Conservation (phyloP, 2,113 vertebrate genomes). For the Rostratula benghalensis region DNA sequence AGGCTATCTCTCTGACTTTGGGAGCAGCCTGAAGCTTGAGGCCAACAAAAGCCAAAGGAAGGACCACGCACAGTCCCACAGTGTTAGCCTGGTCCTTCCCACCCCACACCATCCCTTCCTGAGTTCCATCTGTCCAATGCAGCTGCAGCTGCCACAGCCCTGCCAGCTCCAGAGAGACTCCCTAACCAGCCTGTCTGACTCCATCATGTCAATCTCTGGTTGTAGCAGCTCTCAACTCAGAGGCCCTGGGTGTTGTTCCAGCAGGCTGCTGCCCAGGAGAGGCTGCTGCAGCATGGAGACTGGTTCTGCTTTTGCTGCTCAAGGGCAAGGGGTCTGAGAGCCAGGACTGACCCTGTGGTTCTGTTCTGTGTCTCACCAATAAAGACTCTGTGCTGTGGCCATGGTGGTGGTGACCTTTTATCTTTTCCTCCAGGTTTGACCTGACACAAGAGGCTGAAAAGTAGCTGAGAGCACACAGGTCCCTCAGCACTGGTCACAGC, state of each 20-base stretch:
- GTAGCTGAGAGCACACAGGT: background rate
- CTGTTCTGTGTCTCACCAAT: background rate
- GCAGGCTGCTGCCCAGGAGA: background rate
- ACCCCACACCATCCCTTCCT: background rate
- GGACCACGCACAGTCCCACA: background rate
- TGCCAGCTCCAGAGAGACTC: background rate
- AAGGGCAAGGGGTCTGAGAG: background rate
- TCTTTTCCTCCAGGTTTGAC: background rate
- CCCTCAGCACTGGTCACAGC: background rate
- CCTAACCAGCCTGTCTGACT: background rate
- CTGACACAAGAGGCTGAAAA: background rate
- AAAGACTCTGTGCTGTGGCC: background rate
- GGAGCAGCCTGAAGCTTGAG: background rate
- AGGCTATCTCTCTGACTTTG: background rate
- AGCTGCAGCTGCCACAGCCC: background rate
- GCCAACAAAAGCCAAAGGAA: background rate
- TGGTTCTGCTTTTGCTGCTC: background rate
- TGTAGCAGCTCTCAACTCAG: background rate
- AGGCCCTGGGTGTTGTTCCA: background rate
- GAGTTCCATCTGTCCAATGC: background rate
- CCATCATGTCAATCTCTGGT: background rate
- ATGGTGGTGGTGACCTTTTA: background rate
- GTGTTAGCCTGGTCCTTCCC: background rate
- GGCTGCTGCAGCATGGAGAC: background rate
- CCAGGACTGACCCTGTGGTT: background rate